These are phyloP conservation scores for Leptinotarsa defecta DNA, from an alignment of 1,140 invertebrate genomes.

Conservation along the genomic window DNA sequence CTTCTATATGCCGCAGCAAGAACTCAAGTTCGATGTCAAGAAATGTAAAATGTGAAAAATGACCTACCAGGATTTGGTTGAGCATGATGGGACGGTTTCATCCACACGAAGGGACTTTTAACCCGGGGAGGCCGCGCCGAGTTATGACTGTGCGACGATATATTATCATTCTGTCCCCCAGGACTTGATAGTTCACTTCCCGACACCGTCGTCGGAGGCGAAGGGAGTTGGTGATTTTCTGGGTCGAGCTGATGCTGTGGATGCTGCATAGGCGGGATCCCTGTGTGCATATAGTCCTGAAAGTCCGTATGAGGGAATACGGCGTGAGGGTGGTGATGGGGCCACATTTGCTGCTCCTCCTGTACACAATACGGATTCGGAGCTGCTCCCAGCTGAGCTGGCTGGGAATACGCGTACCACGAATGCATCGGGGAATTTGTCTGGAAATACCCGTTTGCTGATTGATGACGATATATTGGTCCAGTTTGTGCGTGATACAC, in stretches of 20 bases:
- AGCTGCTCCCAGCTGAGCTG: conserved; percentile 30
- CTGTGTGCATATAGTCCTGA: conserved; percentile 51
- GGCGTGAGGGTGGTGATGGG: conserved; percentile 44
- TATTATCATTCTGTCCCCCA: conserved; percentile 59
- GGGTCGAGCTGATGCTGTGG: conserved; percentile 32
- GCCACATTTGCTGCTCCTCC: conserved; percentile 52
- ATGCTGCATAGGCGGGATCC: conserved; percentile 31
- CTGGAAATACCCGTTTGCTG: conserved; percentile 39
- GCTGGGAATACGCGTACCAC: conserved; percentile 51
- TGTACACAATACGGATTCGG: conserved; percentile 41
- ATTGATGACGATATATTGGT: conserved; percentile 62
- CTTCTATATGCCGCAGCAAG: too few relatives aligned
- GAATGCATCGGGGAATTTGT: conserved; percentile 41
- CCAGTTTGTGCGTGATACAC: too few relatives aligned
- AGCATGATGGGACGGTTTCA: conserved; percentile 82
- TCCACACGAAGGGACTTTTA: conserved; percentile 85
- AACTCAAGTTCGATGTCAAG: too few relatives aligned
- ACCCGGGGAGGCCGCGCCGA: conserved; percentile 65
- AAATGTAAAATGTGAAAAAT: too few relatives aligned
- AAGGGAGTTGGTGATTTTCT: conserved; percentile 55
- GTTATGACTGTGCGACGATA: conserved; percentile 53
- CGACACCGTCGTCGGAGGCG: conserved; percentile 67
- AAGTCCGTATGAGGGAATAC: conserved; percentile 52
- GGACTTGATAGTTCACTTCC: conserved; percentile 72
- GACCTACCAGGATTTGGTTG: conserved; percentile 80